phyloP scores from a whole-genome alignment of 2,888 invertebrate species.

The Isotomurus palustris region DNA sequence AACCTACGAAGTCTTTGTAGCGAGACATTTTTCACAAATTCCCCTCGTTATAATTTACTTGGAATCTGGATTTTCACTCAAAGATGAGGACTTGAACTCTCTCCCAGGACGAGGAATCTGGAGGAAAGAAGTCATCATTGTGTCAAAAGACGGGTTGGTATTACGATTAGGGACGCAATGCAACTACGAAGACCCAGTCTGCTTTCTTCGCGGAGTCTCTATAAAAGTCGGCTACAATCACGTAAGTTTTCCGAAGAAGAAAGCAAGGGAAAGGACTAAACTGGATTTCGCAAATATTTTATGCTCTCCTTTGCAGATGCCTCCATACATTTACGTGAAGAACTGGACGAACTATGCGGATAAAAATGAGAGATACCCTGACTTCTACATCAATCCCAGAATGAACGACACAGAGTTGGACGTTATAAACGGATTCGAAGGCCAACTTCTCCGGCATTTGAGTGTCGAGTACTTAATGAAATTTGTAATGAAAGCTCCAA shows the following conservation, averaged over 20 bases:
- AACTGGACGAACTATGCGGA: neutral
- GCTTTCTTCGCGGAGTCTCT: neutral
- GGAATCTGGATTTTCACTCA: too few relatives aligned
- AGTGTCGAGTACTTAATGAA: slow-evolving; percentile 12
- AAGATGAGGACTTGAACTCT: neutral
- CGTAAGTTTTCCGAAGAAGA: too few relatives aligned
- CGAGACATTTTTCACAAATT: neutral
- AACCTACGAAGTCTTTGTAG: neutral
- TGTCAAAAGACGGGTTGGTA: too few relatives aligned
- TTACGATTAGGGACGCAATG: too few relatives aligned
- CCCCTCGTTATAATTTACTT: neutral
- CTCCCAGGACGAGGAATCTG: neutral
- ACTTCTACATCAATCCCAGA: neutral
- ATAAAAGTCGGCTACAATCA: slow-evolving; percentile 1
- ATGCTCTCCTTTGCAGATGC: neutral
- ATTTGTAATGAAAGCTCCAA: slow-evolving; percentile 10
- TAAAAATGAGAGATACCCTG: neutral
- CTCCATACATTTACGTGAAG: neutral
- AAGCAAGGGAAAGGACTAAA: too few relatives aligned
- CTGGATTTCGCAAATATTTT: too few relatives aligned
- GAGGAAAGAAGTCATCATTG: too few relatives aligned
- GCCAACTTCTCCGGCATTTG: slow-evolving; percentile 10
- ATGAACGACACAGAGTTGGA: neutral
- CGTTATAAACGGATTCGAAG: slow-evolving; percentile 11
- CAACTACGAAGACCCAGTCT: neutral